phyloP scores from a whole-genome alignment of 2,113 vertebrate genomes.

The Ellobius talpinus region DNA sequence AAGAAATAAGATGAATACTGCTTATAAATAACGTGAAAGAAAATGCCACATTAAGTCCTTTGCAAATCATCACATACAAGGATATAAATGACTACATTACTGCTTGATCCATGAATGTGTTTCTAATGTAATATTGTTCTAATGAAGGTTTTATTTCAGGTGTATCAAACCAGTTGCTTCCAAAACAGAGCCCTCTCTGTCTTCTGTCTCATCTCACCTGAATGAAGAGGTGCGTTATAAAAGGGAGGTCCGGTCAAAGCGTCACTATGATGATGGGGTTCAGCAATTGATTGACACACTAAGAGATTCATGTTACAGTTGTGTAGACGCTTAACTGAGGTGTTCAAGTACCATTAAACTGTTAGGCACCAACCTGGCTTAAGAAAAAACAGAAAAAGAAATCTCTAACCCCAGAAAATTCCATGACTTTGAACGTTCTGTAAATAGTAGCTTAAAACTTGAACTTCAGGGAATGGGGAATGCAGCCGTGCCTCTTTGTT shows the following conservation, averaged over 20 bases:
- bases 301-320: background rate
- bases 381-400: background rate
- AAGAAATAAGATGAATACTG: background rate
- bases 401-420: background rate
- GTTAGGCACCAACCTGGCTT: background rate
- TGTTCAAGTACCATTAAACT: background rate
- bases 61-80: background rate
- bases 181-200: background rate
- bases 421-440: background rate
- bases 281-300: background rate
- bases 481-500: background rate
- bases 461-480: background rate
- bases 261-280: background rate
- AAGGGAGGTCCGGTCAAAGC: background rate
- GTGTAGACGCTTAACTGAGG: background rate
- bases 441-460: background rate
- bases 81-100: background rate
- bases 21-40: background rate
- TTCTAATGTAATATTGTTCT: background rate
- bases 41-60: background rate
- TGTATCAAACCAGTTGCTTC: background rate
- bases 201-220: background rate
- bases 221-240: background rate
- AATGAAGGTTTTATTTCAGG: background rate
- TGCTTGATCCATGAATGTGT: background rate